Conservation (phyloP, 2,888 invertebrate species). For the Eucera pruinosa region DNA sequence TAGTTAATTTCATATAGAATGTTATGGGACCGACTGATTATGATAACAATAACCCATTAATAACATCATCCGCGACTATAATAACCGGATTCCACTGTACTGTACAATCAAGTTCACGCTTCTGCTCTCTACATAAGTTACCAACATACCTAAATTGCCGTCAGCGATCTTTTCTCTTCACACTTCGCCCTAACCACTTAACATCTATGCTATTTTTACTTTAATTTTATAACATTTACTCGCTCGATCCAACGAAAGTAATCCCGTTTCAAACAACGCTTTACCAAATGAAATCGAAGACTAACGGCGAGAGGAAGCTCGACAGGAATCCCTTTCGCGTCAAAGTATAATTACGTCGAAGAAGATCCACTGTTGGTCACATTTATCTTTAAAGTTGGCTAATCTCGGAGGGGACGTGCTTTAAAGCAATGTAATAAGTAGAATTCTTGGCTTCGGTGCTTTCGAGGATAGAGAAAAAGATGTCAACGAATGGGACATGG, state of each 20-base stretch:
- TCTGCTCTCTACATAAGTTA: background rate
- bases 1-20: too few relatives aligned
- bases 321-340: background rate
- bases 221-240: background rate
- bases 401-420: conserved; percentile 22
- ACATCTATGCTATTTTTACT: background rate
- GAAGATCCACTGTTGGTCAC: conserved; percentile 13
- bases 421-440: conserved; percentile 35
- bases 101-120: background rate
- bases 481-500: conserved; percentile 20
- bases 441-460: conserved; percentile 39
- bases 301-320: background rate
- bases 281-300: background rate
- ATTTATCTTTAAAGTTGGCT: conserved; percentile 49
- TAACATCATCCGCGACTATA: too few relatives aligned
- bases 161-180: background rate
- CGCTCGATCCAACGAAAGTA: background rate
- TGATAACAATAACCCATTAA: too few relatives aligned
- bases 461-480: conserved; percentile 37
- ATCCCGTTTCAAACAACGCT: background rate
- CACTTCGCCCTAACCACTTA: background rate
- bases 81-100: too few relatives aligned
- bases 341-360: conserved; percentile 17
- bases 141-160: background rate
- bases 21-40: too few relatives aligned